A percentile compares a stretch with the other conserved stretches of the same genome.
These are phyloP conservation scores for Polyodon spathula DNA, from an alignment of 2,113 vertebrate species.

Conservation along the genomic window DNA sequence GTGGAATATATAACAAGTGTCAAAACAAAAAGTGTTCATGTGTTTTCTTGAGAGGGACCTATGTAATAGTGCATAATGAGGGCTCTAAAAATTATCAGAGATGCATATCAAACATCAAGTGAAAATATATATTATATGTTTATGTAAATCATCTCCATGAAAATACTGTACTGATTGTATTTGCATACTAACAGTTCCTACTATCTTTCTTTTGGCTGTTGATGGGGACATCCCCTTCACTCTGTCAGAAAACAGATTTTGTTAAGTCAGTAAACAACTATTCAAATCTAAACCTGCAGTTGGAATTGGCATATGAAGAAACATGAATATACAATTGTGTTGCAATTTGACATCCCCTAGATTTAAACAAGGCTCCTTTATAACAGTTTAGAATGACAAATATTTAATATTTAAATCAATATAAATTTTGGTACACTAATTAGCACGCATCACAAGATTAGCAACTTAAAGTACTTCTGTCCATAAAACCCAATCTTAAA, in stretches of 20 bases:
- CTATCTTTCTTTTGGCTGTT: background rate
- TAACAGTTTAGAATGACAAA: background rate
- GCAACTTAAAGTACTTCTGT: background rate
- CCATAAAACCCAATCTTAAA: too few relatives aligned
- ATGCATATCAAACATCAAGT: too few relatives aligned
- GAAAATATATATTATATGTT: too few relatives aligned
- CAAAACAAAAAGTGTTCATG: background rate
- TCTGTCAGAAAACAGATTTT: background rate
- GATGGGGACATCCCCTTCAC: background rate
- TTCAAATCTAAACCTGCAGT: background rate
- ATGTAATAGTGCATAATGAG: slow-evolving; percentile 28
- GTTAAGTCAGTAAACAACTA: background rate
- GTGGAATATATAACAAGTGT: background rate
- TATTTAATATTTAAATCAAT: background rate
- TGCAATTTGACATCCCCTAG: too few relatives aligned
- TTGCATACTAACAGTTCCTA: background rate
- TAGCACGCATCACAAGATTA: background rate
- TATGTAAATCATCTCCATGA: too few relatives aligned
- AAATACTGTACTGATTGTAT: background rate
- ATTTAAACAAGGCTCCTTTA: background rate
- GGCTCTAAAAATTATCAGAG: too few relatives aligned
- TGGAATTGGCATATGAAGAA: background rate
- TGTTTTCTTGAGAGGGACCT: slow-evolving; percentile 26
- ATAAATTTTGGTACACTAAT: background rate
- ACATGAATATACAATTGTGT: too few relatives aligned